A percentile compares a stretch with the other conserved stretches of the same genome.
phyloP scores from a whole-genome alignment of 1,140 invertebrate species.

The Zaprionus lachaisei region DNA sequence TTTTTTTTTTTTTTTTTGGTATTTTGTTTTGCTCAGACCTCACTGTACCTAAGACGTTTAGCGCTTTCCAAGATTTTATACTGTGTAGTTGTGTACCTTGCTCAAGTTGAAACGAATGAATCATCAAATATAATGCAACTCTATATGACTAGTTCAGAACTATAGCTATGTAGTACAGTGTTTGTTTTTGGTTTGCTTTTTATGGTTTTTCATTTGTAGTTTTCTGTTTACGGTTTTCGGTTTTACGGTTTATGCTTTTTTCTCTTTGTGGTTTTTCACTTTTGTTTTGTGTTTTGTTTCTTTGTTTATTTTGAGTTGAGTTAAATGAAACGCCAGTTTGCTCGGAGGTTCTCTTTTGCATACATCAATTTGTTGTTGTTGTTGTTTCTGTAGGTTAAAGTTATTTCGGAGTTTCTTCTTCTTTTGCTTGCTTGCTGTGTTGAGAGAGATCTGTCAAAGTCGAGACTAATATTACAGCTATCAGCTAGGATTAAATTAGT shows the following conservation, averaged over 20 bases:
- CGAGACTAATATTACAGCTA: conserved; percentile 74
- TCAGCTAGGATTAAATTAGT: conserved; percentile 65
- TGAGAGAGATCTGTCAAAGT: conserved; percentile 53
- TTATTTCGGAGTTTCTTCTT: conserved; percentile 15
- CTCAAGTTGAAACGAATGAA: conserved; percentile 55
- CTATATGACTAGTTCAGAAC: conserved; percentile 71
- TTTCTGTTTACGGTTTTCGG: conserved; percentile 10
- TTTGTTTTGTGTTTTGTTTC: conserved; percentile 22
- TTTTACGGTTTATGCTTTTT: conserved; percentile 11
- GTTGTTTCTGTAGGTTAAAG: conserved; percentile 11
- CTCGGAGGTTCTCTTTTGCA: conserved; percentile 68
- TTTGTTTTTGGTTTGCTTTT: conserved; percentile 26
- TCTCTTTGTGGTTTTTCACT: conserved; percentile 22
- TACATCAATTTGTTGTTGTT: conserved; percentile 40
- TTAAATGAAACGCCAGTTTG: conserved; percentile 80
- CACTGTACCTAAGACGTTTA: conserved; percentile 74
- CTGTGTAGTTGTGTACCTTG: conserved; percentile 62
- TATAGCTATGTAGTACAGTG: conserved; percentile 73
- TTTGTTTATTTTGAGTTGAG: conserved; percentile 41
- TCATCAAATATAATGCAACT: conserved; percentile 51
- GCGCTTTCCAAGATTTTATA: conserved; percentile 75
- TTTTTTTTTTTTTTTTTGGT: conserved; percentile 9
- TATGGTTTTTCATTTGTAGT: conserved; percentile 22
- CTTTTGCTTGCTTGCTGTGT: conserved; percentile 17
- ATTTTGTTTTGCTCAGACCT: conserved; percentile 53